These are phyloP conservation scores for Hemiprocne comata DNA, from an alignment of 2,113 vertebrate species.

Conservation along the genomic window DNA sequence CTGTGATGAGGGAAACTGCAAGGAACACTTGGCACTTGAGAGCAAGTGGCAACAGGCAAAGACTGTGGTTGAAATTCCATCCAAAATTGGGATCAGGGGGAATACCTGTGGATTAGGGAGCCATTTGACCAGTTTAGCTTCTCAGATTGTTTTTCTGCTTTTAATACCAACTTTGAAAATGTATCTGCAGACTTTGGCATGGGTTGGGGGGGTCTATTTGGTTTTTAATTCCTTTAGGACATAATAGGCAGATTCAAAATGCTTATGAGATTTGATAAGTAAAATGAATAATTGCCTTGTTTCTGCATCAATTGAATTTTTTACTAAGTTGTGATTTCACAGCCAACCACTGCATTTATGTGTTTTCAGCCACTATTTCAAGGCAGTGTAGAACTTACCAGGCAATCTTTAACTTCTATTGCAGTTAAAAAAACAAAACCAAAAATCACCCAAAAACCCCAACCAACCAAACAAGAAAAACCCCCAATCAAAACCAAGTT, in stretches of 20 bases:
- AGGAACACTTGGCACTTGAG: neutral
- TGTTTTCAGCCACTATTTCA: neutral
- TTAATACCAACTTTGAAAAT: neutral
- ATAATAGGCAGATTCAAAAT: neutral
- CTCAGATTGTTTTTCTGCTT: neutral
- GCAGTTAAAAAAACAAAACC: too few species aligned
- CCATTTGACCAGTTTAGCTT: neutral
- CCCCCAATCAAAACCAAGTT: neutral
- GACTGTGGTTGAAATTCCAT: neutral
- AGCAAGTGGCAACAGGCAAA: neutral
- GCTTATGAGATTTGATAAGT: neutral
- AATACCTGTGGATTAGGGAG: neutral
- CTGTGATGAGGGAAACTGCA: too few species aligned
- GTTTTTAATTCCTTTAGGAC: neutral
- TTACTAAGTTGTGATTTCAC: neutral
- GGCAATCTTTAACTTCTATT: neutral
- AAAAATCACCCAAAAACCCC: too few species aligned
- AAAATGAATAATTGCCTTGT: neutral
- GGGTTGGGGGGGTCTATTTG: fast-evolving
- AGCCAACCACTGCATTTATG: neutral
- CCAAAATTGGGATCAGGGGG: too few species aligned
- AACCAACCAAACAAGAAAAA: too few species aligned
- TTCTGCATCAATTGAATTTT: neutral
- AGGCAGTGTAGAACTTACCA: neutral
- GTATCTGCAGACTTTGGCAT: neutral